Evolutionary conservation across 2,797 vertebrate genomes (phyloP).

Genomic region (Danio aesculapii): DNA sequence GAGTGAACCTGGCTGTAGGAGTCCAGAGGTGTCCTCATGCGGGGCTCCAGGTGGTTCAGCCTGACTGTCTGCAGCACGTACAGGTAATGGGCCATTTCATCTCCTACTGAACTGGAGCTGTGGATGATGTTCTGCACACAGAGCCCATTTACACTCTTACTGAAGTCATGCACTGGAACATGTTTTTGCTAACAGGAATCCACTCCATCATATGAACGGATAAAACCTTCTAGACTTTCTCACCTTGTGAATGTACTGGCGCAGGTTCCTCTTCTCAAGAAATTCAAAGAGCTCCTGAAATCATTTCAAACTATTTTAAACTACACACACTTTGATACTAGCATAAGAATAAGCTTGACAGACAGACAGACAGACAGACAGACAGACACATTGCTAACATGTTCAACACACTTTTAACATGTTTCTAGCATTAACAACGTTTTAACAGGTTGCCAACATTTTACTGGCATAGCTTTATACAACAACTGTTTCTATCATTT

Average conservation of each 20-base stretch:
- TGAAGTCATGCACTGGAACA: background rate
- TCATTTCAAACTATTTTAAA: too few relatives aligned
- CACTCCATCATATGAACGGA: background rate
- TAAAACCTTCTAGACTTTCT: constrained; percentile 20
- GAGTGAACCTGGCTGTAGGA: constrained; percentile 85
- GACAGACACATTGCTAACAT: too few relatives aligned
- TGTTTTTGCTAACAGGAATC: background rate
- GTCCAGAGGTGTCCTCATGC: constrained; percentile 89
- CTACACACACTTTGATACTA: too few relatives aligned
- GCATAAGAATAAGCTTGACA: too few relatives aligned
- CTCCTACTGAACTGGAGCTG: constrained; percentile 85
- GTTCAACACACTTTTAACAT: too few relatives aligned
- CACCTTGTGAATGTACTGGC: constrained; percentile 97
- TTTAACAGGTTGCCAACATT: too few relatives aligned
- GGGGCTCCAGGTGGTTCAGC: constrained; percentile 87
- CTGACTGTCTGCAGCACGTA: constrained; percentile 93
- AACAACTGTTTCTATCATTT: too few relatives aligned
- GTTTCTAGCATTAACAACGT: too few relatives aligned
- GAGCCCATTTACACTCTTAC: background rate
- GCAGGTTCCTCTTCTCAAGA: constrained; percentile 88
- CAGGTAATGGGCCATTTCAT: constrained; percentile 97
- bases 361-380: too few relatives aligned
- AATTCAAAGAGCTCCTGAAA: constrained; percentile 90
- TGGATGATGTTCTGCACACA: constrained; percentile 91
- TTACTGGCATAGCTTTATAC: too few relatives aligned